Base-by-base conservation (phyloP, 2,113 vertebrate species). In the Rana temporaria region DNA sequence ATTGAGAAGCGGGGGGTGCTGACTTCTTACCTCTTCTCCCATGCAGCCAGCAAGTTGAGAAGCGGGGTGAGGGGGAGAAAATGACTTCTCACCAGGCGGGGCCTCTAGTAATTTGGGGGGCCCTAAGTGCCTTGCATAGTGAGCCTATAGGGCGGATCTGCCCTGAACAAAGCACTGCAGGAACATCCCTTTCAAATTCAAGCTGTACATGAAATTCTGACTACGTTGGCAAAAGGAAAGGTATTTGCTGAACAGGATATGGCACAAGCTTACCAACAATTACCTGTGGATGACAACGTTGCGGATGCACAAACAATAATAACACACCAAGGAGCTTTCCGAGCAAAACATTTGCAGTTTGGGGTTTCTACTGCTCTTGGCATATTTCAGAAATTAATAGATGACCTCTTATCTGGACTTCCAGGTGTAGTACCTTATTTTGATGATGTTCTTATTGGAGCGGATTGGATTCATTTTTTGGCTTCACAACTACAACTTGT, bases 401-500 rank as follows among this genome's bases (percentile, higher is more conserved):
- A 83, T 77, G 63, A 52, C 20, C 84, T 65, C 2, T 48, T 64
- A 11, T 55, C 60, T 70, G 57, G 42, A 68, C 52, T 48, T 77
- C 0, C 0, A 84, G 38, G 30, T 7, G 59, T 64, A 0, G 0
- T 38, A 16, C 24, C 32, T 9, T 8, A n/a, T 70, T 77, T 79
- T 64, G 56, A 16, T 38, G 81, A 85, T 62, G 15, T 52, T 38
- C 57, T 53, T 16, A 24, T 78, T 56, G 52, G 67, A 71, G 57
- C 83, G 18, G 22, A 26, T 17, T 65, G 9, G 19, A 22, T 67
- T 18, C 24, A 86, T 4, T 17, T 8, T 6, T 0, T 0, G 16
- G 55, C 17, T 66, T 71, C 32, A 70, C 63, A 63, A 67, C 0
- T 84, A 78, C 30, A 18, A 71, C 17, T 68, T 34, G 16, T 18